Conservation (phyloP, 1,140 invertebrate genomes). For the Dolichoris vasculosae region DNA sequence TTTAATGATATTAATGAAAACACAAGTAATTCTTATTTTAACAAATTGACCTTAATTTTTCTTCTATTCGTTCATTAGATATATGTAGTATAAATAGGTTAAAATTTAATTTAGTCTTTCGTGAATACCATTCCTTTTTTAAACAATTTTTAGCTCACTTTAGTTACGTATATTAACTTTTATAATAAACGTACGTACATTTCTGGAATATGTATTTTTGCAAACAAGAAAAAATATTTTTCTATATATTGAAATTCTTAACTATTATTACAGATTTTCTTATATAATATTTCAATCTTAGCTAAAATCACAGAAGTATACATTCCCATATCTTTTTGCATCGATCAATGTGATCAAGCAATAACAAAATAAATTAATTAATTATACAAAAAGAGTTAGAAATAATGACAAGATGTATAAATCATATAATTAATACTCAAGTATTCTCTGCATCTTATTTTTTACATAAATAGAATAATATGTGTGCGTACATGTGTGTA, state of each 20-base stretch:
- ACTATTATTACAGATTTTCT: conserved; percentile 20
- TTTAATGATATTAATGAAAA: conserved; percentile 25
- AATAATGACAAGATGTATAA: conserved; percentile 30
- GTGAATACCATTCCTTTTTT: conserved; percentile 41
- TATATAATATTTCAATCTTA: conserved; percentile 17
- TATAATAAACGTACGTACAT: conserved; percentile 40
- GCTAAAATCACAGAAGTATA: conserved; percentile 51
- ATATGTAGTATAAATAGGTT: conserved; percentile 40
- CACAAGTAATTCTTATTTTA: neutral
- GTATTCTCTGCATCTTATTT: conserved; percentile 37
- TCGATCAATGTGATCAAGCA: conserved; percentile 32
- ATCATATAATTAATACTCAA: conserved; percentile 47
- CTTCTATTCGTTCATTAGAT: conserved; percentile 42
- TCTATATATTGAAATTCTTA: conserved; percentile 21
- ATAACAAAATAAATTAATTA: conserved; percentile 16
- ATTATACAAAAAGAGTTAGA: neutral
- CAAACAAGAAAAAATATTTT: conserved; percentile 33
- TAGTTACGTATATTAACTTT: conserved; percentile 28
- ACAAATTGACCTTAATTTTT: conserved; percentile 17
- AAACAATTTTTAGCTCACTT: conserved; percentile 28
- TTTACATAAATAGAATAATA: conserved; percentile 41
- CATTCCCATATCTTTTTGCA: conserved; percentile 38
- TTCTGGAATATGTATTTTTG: conserved; percentile 36
- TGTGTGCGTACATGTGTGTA: no score
- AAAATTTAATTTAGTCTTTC: conserved; percentile 53